A percentile compares a stretch with the other conserved stretches of the same genome.
Evolutionary conservation across 2,797 vertebrate genomes (phyloP).

Genomic region (Thamnophis elegans): DNA sequence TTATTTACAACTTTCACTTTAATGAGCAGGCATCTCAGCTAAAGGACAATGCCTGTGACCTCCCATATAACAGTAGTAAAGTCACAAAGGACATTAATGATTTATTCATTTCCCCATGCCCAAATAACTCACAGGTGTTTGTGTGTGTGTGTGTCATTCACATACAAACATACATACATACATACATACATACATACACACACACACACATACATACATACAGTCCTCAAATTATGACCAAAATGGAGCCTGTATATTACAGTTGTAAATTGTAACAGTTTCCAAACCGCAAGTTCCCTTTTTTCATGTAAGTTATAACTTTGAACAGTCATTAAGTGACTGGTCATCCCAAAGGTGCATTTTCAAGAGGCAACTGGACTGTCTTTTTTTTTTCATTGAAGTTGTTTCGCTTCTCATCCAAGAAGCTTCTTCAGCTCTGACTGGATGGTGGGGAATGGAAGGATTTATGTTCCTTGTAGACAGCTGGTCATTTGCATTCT

Average conservation of each 20-base stretch:
- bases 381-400: not conserved
- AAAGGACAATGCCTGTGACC: conserved; percentile 12
- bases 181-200: not conserved
- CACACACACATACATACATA: not conserved
- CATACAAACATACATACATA: too few species aligned
- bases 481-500: not conserved
- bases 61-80: conserved; percentile 11
- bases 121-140: not conserved
- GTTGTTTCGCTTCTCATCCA: not conserved
- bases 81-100: conserved; percentile 8
- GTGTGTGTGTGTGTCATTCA: not conserved
- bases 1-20: conserved; percentile 12
- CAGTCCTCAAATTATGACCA: not conserved
- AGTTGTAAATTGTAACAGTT: not conserved
- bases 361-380: not conserved
- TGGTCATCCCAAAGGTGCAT: not conserved
- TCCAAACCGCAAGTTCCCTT: not conserved
- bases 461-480: not conserved
- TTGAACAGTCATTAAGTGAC: not conserved
- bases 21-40: conserved; percentile 2
- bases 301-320: not conserved
- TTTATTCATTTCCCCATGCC: not conserved
- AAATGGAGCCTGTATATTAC: not conserved
- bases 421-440: not conserved
- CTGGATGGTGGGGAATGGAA: too few species aligned